A percentile compares a stretch with the other conserved stretches of the same genome.
Conservation (phyloP, 2,888 invertebrate species). For the Sepioteuthis lessoniana region DNA sequence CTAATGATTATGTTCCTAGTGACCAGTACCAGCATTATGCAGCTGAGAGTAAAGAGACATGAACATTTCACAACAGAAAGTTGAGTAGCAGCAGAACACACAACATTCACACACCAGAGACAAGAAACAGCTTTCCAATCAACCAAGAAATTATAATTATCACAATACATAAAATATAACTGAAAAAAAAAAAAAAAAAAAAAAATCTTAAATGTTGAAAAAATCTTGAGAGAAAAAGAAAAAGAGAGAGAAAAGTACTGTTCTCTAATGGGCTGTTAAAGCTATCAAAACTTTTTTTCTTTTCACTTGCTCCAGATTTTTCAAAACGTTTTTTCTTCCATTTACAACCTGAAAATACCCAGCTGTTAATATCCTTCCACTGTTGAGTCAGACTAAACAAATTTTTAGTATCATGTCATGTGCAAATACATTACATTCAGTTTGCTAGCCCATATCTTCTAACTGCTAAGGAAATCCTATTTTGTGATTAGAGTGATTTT, state of each 20-base stretch:
- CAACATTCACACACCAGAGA: not conserved
- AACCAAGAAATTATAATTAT: not conserved
- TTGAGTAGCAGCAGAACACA: not conserved
- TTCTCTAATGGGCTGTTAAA: not conserved
- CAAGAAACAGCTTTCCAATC: constrained; percentile 42
- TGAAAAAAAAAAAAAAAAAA: not conserved
- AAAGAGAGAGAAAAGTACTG: not conserved
- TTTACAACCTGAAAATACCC: not conserved
- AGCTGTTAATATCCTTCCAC: too few relatives aligned
- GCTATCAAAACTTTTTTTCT: not conserved
- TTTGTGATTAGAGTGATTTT: too few relatives aligned
- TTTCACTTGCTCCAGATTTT: not conserved
- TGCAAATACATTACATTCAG: too few relatives aligned
- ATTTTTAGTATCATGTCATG: too few relatives aligned
- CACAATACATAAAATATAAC: not conserved
- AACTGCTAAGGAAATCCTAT: too few relatives aligned
- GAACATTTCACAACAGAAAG: constrained; percentile 10
- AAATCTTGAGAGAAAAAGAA: not conserved
- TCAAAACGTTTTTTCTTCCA: not conserved
- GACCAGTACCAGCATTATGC: constrained; percentile 10
- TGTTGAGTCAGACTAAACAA: too few relatives aligned
- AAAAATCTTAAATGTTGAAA: not conserved
- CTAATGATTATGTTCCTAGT: constrained; percentile 37
- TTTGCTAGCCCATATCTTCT: too few relatives aligned
- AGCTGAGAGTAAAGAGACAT: not conserved